These are phyloP conservation scores for Metallyticus violacea DNA, from an alignment of 2,888 invertebrate species.

Conservation along the genomic window DNA sequence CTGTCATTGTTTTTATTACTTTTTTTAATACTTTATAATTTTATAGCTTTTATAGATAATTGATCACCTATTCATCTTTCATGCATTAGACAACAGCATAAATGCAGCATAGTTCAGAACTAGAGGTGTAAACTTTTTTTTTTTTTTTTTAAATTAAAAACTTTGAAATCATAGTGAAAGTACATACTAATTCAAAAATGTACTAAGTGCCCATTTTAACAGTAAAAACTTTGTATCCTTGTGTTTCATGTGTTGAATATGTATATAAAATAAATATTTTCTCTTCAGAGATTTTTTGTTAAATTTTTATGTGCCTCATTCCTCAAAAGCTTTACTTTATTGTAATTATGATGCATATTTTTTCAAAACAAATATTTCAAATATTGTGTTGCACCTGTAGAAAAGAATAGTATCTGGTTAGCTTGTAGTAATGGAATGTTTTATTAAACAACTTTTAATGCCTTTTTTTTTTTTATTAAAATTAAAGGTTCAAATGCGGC, in stretches of 20 bases:
- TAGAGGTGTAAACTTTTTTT: background rate
- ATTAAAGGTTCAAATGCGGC: no score
- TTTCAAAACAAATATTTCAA: no score
- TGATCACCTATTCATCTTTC: background rate
- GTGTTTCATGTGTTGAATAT: background rate
- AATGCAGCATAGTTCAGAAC: background rate
- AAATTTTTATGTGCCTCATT: background rate
- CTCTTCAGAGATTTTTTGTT: background rate
- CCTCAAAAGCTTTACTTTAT: no score
- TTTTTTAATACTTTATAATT: slow-evolving; percentile 18
- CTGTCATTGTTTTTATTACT: slow-evolving; percentile 26
- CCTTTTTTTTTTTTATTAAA: no score
- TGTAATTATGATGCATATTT: no score
- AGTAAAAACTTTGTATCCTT: background rate
- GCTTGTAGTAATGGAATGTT: no score
- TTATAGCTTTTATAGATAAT: slow-evolving; percentile 10
- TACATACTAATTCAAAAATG: background rate
- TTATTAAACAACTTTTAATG: no score
- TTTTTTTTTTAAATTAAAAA: background rate
- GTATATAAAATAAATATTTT: slow-evolving; percentile 13
- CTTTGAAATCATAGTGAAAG: background rate
- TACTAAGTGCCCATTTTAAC: background rate
- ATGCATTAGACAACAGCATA: background rate
- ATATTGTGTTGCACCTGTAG: no score
- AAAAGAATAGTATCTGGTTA: no score